Evolutionary conservation across 1,140 invertebrate species (phyloP).

Genomic region (Zelostemma sp.): DNA sequence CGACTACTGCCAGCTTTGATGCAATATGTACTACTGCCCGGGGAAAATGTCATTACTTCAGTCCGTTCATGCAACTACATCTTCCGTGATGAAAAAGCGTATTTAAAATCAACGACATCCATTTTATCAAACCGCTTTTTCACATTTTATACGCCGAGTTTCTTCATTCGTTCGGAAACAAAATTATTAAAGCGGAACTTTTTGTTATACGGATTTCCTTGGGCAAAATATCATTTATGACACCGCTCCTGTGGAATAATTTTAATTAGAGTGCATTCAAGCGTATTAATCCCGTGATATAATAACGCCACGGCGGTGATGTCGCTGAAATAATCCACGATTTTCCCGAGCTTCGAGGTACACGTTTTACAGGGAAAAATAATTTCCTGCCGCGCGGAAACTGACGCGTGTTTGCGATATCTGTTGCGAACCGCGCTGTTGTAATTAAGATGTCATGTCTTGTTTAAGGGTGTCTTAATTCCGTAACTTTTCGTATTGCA

Average conservation of each 20-base stretch:
- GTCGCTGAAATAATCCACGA: background rate
- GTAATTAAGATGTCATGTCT: too few species aligned
- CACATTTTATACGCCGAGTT: too few species aligned
- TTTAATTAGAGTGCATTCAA: background rate
- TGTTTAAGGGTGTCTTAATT: too few species aligned
- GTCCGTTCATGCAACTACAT: slow-evolving; percentile 5
- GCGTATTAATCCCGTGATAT: background rate
- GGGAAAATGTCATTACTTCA: slow-evolving; percentile 32
- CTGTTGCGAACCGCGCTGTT: too few species aligned
- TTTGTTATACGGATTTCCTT: too few species aligned
- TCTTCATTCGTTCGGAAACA: too few species aligned
- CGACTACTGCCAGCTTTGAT: slow-evolving; percentile 36
- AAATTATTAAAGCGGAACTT: too few species aligned
- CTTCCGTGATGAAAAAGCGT: slow-evolving; percentile 8
- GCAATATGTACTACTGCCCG: slow-evolving; percentile 36
- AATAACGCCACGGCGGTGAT: background rate
- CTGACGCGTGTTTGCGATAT: too few species aligned
- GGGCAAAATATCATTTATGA: background rate
- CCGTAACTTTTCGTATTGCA: too few species aligned
- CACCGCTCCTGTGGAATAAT: background rate
- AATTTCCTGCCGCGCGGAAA: too few species aligned
- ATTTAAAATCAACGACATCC: background rate
- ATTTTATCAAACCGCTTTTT: too few species aligned
- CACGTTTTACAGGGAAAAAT: too few species aligned
- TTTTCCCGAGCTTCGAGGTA: background rate